Evolutionary conservation across 2,888 invertebrate species (phyloP), one percentile per base, ranked within the genome.

Genomic region (Rotaria socialis): DNA sequence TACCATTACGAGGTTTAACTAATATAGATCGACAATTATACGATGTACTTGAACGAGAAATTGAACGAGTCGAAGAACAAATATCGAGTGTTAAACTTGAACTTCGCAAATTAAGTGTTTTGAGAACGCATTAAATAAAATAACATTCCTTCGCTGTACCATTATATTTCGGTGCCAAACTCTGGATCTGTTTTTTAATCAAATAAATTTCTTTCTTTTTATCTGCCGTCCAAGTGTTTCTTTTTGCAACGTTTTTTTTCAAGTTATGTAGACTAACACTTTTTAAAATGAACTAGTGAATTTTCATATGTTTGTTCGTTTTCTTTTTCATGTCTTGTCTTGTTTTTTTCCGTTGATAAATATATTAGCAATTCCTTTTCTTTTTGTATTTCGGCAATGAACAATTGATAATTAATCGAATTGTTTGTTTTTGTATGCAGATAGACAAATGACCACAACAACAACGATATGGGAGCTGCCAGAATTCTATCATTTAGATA

Each of bases 71-170:
- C n/a, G 80, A 80, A 41, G 47, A 80, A 80, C 80, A 80, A 47
- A 80, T 80, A 8, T 41, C 35, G 10, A n/a, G 24, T 47, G 80
- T 80, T 47, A 80, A 80, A 80, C 80, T 80, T n/a, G 80, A 80
- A 41, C 47, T 80, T 47, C 43, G 80, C 10, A 80, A 80, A 80
- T 47, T n/a, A 10, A 43, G 24, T 47, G n/a, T 35, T n/a, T 47
- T 80, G n/a, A 22, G 47, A 47, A 80, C 47, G 35, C 16, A 67
- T 41, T 67, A 67, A 19, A 27, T 67, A 16, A 5, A 35, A 16
- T 35, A 47, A 67, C 67, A 67, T 67, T 67, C 67, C 27, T 67
- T 67, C 19, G 2, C 0, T 41, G 0, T 35, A 16, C 27, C 27
- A 27, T 41, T 67, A 14, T 1, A 41, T 24, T 8, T 35, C 35